Conservation (phyloP, 64 coral and sea anemone genomes). For the Anthopleura sola region DNA sequence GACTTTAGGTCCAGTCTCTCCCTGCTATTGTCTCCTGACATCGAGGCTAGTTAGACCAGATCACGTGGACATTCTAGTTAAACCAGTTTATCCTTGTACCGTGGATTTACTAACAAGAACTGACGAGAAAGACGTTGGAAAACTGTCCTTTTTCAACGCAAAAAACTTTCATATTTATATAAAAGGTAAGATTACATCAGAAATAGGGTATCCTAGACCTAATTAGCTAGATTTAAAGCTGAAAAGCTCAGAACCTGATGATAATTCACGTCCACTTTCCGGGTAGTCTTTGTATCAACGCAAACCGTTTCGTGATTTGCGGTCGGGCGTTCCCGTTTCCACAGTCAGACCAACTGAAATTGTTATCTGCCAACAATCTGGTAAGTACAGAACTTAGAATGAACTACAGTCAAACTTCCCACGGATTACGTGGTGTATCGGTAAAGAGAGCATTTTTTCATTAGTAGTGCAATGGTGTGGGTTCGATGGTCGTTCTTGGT, state of each 20-base stretch:
- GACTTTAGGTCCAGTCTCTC: background rate
- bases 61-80: background rate
- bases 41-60: slow-evolving; percentile 3
- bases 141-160: background rate
- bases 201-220: background rate
- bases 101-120: too few relatives aligned
- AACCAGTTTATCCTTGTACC: background rate
- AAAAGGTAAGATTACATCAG: background rate
- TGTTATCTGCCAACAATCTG: background rate
- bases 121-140: background rate
- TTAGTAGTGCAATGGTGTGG: background rate
- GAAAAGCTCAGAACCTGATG: background rate
- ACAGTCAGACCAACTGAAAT: background rate
- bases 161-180: background rate
- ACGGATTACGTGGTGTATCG: background rate
- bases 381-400: background rate
- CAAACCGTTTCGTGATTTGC: background rate
- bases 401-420: background rate
- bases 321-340: background rate
- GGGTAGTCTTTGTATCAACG: background rate
- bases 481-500: slow-evolving; percentile 12
- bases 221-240: background rate
- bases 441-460: background rate
- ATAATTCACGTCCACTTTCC: background rate
- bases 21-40: background rate